Percentiles rank a stretch among this genome's conserved stretches.
Evolutionary conservation across 2,797 vertebrate species (phyloP).

Genomic region (Choloepus didactylus): DNA sequence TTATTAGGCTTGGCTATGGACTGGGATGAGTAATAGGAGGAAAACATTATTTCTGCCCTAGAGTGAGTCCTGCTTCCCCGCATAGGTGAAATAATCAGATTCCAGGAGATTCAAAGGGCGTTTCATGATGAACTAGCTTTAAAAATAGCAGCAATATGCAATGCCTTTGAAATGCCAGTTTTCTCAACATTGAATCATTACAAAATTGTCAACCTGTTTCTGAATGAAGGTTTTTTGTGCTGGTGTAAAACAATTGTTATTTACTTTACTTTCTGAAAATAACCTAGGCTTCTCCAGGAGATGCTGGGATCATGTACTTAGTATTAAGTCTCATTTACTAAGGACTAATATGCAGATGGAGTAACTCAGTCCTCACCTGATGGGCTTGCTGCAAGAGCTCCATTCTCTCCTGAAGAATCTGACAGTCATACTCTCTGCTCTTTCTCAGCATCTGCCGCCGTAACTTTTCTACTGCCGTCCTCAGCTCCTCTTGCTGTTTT

Average conservation of each 20-base stretch:
- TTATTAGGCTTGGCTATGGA: not conserved
- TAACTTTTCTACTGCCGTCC: slow-evolving; percentile 96
- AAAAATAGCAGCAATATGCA: not conserved
- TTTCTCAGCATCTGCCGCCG: slow-evolving; percentile 98
- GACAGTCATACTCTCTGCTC: slow-evolving; percentile 98
- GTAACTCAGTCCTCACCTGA: slow-evolving; percentile 89
- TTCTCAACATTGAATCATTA: slow-evolving; percentile 1
- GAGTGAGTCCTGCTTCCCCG: not conserved
- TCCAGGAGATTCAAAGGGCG: not conserved
- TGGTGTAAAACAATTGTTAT: not conserved
- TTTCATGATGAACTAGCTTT: not conserved
- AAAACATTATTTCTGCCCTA: not conserved
- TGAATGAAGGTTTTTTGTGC: not conserved
- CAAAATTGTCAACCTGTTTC: not conserved
- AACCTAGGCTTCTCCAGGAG: not conserved
- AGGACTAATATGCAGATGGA: fast-evolving
- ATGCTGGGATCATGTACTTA: not conserved
- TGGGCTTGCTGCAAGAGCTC: slow-evolving; percentile 99
- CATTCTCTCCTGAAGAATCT: slow-evolving; percentile 99
- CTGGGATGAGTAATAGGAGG: not conserved
- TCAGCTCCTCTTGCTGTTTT: slow-evolving; percentile 96
- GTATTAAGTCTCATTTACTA: not conserved
- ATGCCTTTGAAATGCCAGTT: slow-evolving; percentile 8
- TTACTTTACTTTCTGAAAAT: not conserved
- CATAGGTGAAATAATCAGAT: not conserved